Percentiles rank a stretch among this genome's conserved stretches.
These are phyloP conservation scores for Selenia dentaria DNA, from an alignment of 2,888 invertebrate species.

Conservation along the genomic window DNA sequence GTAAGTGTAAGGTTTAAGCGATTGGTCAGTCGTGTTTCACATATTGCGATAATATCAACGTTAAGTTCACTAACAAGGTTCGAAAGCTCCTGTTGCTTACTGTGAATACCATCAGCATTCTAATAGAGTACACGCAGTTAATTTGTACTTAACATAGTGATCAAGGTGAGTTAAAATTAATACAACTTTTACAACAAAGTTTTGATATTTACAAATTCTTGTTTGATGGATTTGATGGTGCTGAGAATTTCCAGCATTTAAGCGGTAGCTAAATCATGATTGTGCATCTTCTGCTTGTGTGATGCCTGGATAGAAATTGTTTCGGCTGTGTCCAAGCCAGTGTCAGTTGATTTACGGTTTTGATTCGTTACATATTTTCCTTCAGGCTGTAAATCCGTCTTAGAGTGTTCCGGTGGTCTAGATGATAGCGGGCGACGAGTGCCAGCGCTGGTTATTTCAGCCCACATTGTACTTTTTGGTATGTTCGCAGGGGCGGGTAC, in stretches of 20 bases:
- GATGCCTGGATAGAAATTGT: not conserved
- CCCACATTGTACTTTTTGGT: too few relatives aligned
- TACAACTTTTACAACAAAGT: constrained; percentile 1
- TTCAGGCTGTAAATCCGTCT: too few relatives aligned
- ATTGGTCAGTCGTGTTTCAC: too few relatives aligned
- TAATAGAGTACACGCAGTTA: not conserved
- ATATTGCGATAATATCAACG: too few relatives aligned
- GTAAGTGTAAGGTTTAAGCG: not conserved
- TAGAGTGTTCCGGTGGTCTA: not conserved
- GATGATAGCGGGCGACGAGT: not conserved
- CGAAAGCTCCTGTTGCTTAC: too few relatives aligned
- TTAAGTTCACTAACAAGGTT: too few relatives aligned
- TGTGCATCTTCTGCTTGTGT: not conserved
- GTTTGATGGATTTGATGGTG: too few relatives aligned
- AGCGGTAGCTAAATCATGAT: constrained; percentile 1
- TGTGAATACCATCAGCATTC: too few relatives aligned
- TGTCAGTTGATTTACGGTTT: too few relatives aligned
- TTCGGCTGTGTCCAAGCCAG: not conserved
- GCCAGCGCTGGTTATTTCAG: not conserved
- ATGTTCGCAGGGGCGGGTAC: too few relatives aligned
- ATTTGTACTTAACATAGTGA: not conserved
- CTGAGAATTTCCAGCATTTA: constrained; percentile 1
- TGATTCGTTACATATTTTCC: too few relatives aligned
- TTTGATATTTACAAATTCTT: constrained; percentile 2
- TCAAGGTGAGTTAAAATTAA: constrained; percentile 2